Base-by-base conservation (phyloP, 2,113 vertebrate genomes). In the Urocolius indicus region DNA sequence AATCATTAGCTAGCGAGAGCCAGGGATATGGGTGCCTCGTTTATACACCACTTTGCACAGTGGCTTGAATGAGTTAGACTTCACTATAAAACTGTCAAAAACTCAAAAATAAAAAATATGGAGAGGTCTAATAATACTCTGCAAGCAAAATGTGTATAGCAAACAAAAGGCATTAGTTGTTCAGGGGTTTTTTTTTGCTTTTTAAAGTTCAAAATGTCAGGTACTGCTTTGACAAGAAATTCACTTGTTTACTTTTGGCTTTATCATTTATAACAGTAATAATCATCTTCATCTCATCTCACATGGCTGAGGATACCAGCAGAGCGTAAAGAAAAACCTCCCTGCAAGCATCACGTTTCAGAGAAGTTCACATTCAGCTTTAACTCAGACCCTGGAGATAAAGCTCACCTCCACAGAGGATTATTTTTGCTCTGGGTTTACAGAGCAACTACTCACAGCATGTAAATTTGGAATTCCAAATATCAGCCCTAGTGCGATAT, bases 51-150 rank as follows among this genome's bases (percentile, higher is more conserved):
- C 74, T 84, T 94, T 30, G 88, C 84, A 63, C 63, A 84, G 78
- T 55, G 10, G 67, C 32, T 61, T 61, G 66, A 62, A 48, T 66
- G 94, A 91, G 72, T 84, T 90, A 89, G 19, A 74, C 43, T 94
- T 94, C 65, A 73, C 22, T 59, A 49, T 69, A 83, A 88, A 94
- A 89, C 69, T 78, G 76, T 88, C 81, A 81, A 90, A 93, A 69
- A 13, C 65, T 29, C 27, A 22, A 24, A 59, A 85, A 10, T 45
- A 22, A 68, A 87, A 75, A 80, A 29, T n/a, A 90, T 12, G 72
- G 38, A 65, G 77, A 92, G 20, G 51, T 41, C 15, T 49, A 63
- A 63, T 77, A 58, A 66, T 69, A 38, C 36, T 45, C 73, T 62
- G 54, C 74, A 80, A 92, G 76, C 68, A 58, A 95, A 90, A 22